Evolutionary conservation across 2,113 vertebrate genomes (phyloP), one percentile per base, ranked within the genome.

Genomic region (Catharus fuscescens): DNA sequence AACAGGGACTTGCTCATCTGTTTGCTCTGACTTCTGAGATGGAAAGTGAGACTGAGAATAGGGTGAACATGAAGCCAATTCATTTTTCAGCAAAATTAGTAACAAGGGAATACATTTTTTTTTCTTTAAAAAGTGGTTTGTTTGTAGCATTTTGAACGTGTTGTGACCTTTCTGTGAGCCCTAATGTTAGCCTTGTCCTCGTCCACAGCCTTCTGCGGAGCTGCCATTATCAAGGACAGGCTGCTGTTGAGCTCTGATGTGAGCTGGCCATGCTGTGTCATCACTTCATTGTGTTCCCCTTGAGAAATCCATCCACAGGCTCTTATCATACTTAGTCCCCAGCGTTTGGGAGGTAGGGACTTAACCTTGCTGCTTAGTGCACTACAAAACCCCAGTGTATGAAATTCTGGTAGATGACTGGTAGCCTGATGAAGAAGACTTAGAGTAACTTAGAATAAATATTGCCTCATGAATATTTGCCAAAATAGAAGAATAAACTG

Each of bases 281-380:
- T 53, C 5, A 20, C 67, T 82, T 76, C 66, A 65, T 25, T 1
- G 57, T 31, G 74, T 6, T 90, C 66, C 73, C 44, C 34, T 11
- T 3, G 24, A 85, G 76, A 92, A 82, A 50, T 19, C 62, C 83
- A 80, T 56, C 59, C 16, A 9, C 23, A 9, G 1, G 53, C 89
- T 88, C 66, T 77, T 94, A 86, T 95, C 95, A 74, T 2, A 95
- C 94, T 94, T 92, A 76, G 85, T 93, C 93, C 90, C 70, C 23
- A 8, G 0, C 0, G 15, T 8, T 25, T 20, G 6, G 8, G 81
- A 65, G 48, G 70, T 14, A 14, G 24, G 29, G n/a, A 71, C 17
- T 87, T 25, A 42, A 11, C 90, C 80, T 36, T 44, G 73, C 71
- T 45, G 40, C 19, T 67, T 62, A n/a, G 53, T 0, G 0, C 10